Base-by-base conservation (phyloP, 2,888 invertebrate species). In the Caenorhabditis angaria region DNA sequence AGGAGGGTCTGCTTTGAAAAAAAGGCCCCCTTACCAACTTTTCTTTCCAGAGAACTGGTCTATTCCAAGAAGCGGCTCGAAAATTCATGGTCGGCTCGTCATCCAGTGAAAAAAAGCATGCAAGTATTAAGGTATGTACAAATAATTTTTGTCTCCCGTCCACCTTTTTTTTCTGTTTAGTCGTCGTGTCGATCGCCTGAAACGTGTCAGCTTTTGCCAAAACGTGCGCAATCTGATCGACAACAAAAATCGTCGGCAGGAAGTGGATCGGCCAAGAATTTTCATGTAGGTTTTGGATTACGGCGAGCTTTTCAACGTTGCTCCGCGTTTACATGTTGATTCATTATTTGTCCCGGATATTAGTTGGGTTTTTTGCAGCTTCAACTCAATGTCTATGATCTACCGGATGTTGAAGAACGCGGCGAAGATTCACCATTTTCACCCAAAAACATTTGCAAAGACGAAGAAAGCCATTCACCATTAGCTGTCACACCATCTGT, bases 381-480 rank as follows among this genome's bases (percentile, higher is more conserved):
- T 61, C 74, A 85, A 82, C 63, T 85, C 22, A 81, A 82, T 55
- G 82, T 83, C n/a, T 83, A 81, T 64, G 83, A 85, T 27, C 69
- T 85, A 47, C 82, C 85, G 2, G 84, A 85, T 41, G 74, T 85
- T 22, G 85, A 85, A 35, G 85, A 85, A 64, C 68, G 68, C 18
- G 72, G 72, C 8, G 85, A 85, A 67, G 85, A 85, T n/a, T 65
- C 63, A n/a, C 73, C 63, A 25, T 76, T 78, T 57, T 72, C 78
- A 18, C 77, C 80, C 10, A 73, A 70, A 28, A 76, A 70, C 22
- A 22, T 68, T 27, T 59, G 65, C 12, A 65, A 66, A 20, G 72
- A 65, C 27, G 65, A 68, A 10, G 72, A 61, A 41, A 65, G 62
- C 10, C 71, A 71, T 32, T 71, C 71, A 12, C 71, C 71, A 25